phyloP scores from a whole-genome alignment of 2,797 vertebrate genomes.

The Dallia pectoralis region DNA sequence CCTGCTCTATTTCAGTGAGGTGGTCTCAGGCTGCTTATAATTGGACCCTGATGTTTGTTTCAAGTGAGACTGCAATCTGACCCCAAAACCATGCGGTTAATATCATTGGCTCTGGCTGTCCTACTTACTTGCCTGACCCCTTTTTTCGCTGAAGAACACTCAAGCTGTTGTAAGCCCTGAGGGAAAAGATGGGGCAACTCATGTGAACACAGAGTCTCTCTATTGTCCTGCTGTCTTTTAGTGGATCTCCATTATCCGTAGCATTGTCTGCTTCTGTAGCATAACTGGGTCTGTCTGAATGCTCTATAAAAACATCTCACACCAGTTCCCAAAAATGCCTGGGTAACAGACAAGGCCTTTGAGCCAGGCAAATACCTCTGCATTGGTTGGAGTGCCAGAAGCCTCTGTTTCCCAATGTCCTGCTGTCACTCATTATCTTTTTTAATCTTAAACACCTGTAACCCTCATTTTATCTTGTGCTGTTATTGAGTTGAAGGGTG shows the following conservation, averaged over 20 bases:
- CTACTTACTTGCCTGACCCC: constrained; percentile 6
- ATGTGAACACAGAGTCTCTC: neutral
- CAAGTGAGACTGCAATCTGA: too few species aligned
- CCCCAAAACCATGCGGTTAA: too few species aligned
- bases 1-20: too few species aligned
- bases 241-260: neutral
- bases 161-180: neutral
- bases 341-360: neutral
- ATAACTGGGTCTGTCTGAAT: neutral
- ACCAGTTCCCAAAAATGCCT: neutral
- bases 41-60: too few species aligned
- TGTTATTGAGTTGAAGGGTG: neutral
- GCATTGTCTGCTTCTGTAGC: neutral
- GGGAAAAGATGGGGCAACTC: neutral
- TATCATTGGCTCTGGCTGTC: too few species aligned
- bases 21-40: too few species aligned
- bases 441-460: too few species aligned
- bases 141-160: constrained; percentile 14
- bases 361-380: neutral
- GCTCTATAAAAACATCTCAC: neutral
- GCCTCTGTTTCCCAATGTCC: neutral
- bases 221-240: neutral
- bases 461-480: neutral
- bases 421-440: neutral
- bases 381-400: neutral